These are phyloP conservation scores for Larimichthys polyactis DNA, from an alignment of 2,113 vertebrate genomes.

Conservation along the genomic window DNA sequence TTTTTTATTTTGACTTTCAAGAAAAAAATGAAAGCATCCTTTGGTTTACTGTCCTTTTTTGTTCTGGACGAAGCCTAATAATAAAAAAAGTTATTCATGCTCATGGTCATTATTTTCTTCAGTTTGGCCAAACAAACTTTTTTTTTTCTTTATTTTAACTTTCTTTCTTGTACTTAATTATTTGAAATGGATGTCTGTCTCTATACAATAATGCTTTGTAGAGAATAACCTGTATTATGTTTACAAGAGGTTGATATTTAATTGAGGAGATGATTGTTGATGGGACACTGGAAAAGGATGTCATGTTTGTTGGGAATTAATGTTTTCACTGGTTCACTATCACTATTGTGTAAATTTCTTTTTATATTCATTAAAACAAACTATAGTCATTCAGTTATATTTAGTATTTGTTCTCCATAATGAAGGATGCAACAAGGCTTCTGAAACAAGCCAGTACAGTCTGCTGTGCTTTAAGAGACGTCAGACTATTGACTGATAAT, in stretches of 20 bases:
- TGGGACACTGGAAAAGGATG: conserved; percentile 58
- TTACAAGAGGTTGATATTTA: conserved; percentile 66
- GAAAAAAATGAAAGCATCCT: conserved; percentile 27
- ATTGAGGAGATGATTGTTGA: conserved; percentile 46
- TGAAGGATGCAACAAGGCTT: not conserved
- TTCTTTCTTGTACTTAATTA: conserved; percentile 23
- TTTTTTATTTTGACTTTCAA: conserved; percentile 39
- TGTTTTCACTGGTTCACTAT: conserved; percentile 59
- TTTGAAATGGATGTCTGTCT: conserved; percentile 40
- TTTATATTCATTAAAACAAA: conserved; percentile 76
- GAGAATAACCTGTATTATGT: conserved; percentile 51
- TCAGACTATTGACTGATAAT: too few species aligned
- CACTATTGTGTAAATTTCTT: conserved; percentile 67
- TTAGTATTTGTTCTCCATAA: not conserved
- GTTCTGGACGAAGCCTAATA: conserved; percentile 22
- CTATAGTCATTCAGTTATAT: conserved; percentile 28
- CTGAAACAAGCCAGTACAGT: not conserved
- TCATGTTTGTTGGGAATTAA: conserved; percentile 45
- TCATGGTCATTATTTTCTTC: conserved; percentile 5
- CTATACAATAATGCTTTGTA: conserved; percentile 39
- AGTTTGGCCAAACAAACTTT: not conserved
- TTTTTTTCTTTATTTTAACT: conserved; percentile 22
- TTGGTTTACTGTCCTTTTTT: conserved; percentile 28
- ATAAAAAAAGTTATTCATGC: conserved; percentile 6
- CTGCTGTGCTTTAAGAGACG: not conserved